A percentile compares a stretch with the other conserved stretches of the same genome.
Evolutionary conservation across 1,140 invertebrate species (phyloP).

Genomic region (Anoplophora glabripennis): DNA sequence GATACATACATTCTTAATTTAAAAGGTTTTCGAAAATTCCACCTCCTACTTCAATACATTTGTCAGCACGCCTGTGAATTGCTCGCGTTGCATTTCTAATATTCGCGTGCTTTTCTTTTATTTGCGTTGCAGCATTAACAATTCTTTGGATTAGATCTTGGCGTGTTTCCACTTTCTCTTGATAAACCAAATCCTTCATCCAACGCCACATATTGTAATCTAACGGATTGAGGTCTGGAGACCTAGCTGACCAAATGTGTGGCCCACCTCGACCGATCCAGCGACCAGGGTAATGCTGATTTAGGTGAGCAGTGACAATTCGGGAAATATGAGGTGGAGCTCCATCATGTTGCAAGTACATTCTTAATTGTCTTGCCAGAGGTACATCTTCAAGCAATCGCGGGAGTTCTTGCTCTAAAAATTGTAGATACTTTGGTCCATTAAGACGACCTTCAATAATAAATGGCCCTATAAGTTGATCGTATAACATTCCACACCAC

Average conservation of each 20-base stretch:
- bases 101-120: too few relatives aligned
- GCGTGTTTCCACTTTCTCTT: too few relatives aligned
- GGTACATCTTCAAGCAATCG: slow-evolving; percentile 17
- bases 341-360: slow-evolving; percentile 24
- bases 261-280: slow-evolving; percentile 16
- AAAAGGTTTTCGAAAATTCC: too few relatives aligned
- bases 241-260: slow-evolving; percentile 8
- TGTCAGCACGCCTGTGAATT: background rate
- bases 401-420: slow-evolving; percentile 10
- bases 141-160: background rate
- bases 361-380: slow-evolving; percentile 5
- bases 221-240: slow-evolving; percentile 41
- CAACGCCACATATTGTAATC: slow-evolving; percentile 3
- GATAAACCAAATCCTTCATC: slow-evolving; percentile 35
- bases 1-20: too few relatives aligned
- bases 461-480: slow-evolving; percentile 4
- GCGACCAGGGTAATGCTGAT: background rate
- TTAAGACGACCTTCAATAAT: background rate
- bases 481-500: background rate
- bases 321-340: slow-evolving; percentile 14
- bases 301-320: background rate
- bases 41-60: background rate
- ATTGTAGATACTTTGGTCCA: slow-evolving; percentile 4
- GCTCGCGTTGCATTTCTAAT: background rate
- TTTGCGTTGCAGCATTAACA: background rate